Percentiles rank a stretch among this genome's conserved stretches.
Evolutionary conservation across 1,140 invertebrate genomes (phyloP).

Genomic region (Mylabris phalerata): DNA sequence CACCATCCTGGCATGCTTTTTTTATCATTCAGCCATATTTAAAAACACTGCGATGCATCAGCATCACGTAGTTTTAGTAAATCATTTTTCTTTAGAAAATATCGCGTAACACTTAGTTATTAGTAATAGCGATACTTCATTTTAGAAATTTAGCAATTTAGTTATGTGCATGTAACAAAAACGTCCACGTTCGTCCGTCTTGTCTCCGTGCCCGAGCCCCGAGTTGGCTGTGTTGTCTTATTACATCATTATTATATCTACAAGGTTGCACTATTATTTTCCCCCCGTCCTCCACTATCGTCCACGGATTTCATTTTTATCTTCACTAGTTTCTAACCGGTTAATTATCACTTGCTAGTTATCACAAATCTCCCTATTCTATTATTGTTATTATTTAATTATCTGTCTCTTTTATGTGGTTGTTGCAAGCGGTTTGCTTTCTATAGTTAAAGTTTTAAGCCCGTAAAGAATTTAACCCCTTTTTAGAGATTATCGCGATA

Average conservation of each 20-base stretch:
- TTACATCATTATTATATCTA: no score
- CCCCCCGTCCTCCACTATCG: conserved; percentile 15
- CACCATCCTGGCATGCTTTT: conserved; percentile 22
- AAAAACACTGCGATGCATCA: conserved; percentile 22
- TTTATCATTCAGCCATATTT: conserved; percentile 12
- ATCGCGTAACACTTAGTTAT: conserved; percentile 23
- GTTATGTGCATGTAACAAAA: conserved; percentile 28
- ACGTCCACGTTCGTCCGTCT: conserved; percentile 23
- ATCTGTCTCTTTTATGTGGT: conserved; percentile 13
- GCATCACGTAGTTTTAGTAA: conserved; percentile 20
- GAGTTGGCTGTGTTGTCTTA: conserved; percentile 42
- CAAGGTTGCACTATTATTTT: conserved; percentile 32
- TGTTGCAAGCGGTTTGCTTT: conserved; percentile 18
- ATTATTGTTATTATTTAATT: background rate
- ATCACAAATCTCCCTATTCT: conserved; percentile 4
- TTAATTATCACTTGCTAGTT: conserved; percentile 19
- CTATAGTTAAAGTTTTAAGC: background rate
- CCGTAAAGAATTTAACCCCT: conserved; percentile 1
- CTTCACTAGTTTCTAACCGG: conserved; percentile 13
- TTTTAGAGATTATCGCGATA: conserved; percentile 6
- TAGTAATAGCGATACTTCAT: conserved; percentile 20
- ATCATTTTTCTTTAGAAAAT: background rate
- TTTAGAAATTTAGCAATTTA: conserved; percentile 10
- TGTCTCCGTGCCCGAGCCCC: conserved; percentile 23
- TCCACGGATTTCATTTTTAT: conserved; percentile 10